These are phyloP conservation scores for Eristalinus sepulchralis DNA, from an alignment of 2,888 invertebrate genomes.

Conservation along the genomic window DNA sequence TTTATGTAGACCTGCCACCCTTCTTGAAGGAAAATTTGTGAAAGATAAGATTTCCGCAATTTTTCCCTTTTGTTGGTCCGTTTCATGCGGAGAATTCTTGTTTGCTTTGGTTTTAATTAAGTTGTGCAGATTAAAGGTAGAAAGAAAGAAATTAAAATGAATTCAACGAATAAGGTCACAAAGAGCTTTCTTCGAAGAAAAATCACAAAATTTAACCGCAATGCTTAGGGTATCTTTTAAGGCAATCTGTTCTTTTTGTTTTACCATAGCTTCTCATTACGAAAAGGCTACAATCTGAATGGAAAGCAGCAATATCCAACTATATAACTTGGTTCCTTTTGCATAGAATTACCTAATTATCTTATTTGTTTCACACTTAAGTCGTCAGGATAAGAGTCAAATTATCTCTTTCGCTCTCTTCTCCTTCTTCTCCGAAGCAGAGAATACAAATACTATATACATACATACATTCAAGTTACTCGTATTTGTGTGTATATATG, in stretches of 20 bases:
- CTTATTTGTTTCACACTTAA: not conserved
- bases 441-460: not conserved
- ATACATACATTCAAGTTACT: not conserved
- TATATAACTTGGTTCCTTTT: not conserved
- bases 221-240: slow-evolving; percentile 38
- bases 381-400: not conserved
- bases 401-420: not conserved
- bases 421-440: not conserved
- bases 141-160: slow-evolving; percentile 58
- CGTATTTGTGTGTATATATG: not conserved
- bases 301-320: not conserved
- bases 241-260: not conserved
- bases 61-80: slow-evolving; percentile 36
- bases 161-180: slow-evolving; percentile 44
- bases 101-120: slow-evolving; percentile 67
- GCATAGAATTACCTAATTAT: not conserved
- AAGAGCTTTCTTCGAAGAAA: not conserved
- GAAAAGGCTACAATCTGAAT: not conserved
- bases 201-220: slow-evolving; percentile 23
- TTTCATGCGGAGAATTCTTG: slow-evolving; percentile 43
- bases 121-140: slow-evolving; percentile 46
- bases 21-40: slow-evolving; percentile 46
- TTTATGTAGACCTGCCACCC: not conserved
- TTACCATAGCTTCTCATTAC: not conserved
- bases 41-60: slow-evolving; percentile 51